Conservation (phyloP, 1,140 invertebrate genomes). For the Drosophila nigrodunni region DNA sequence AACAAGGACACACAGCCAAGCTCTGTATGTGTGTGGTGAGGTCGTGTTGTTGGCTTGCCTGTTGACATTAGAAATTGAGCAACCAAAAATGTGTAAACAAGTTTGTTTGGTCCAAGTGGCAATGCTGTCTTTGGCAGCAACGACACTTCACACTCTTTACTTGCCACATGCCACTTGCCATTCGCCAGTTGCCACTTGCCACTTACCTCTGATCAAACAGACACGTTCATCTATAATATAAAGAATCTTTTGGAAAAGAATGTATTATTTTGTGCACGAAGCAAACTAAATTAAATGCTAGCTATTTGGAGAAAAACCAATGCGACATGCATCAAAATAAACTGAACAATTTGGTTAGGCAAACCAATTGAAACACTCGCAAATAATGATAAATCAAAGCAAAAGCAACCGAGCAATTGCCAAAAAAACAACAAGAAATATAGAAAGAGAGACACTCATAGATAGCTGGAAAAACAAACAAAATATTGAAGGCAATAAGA, state of each 20-base stretch:
- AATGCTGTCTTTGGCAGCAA: slow-evolving; percentile 63
- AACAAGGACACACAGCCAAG: slow-evolving; percentile 58
- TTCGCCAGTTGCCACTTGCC: slow-evolving; percentile 20
- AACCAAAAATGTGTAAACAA: slow-evolving; percentile 82
- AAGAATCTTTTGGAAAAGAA: slow-evolving; percentile 49
- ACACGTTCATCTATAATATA: background rate
- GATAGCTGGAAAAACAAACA: background rate
- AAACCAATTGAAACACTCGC: slow-evolving; percentile 29
- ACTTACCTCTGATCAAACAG: slow-evolving; percentile 25
- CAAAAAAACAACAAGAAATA: slow-evolving; percentile 18
- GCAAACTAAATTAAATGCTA: slow-evolving; percentile 46
- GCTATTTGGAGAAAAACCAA: slow-evolving; percentile 24
- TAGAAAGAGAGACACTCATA: too few species aligned
- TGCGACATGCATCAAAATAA: slow-evolving; percentile 56
- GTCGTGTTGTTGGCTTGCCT: slow-evolving; percentile 64
- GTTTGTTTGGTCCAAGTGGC: slow-evolving; percentile 76
- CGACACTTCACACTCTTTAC: slow-evolving; percentile 40
- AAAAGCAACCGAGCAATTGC: slow-evolving; percentile 54
- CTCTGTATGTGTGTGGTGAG: slow-evolving; percentile 19
- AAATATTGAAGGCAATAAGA: slow-evolving; percentile 17
- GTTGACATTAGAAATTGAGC: slow-evolving; percentile 82
- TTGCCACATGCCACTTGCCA: slow-evolving; percentile 21
- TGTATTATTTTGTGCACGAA: slow-evolving; percentile 45
- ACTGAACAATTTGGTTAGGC: slow-evolving; percentile 60
- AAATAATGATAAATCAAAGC: slow-evolving; percentile 58